Conservation (phyloP, 2,888 invertebrate species). For the Pseudoips prasinana region DNA sequence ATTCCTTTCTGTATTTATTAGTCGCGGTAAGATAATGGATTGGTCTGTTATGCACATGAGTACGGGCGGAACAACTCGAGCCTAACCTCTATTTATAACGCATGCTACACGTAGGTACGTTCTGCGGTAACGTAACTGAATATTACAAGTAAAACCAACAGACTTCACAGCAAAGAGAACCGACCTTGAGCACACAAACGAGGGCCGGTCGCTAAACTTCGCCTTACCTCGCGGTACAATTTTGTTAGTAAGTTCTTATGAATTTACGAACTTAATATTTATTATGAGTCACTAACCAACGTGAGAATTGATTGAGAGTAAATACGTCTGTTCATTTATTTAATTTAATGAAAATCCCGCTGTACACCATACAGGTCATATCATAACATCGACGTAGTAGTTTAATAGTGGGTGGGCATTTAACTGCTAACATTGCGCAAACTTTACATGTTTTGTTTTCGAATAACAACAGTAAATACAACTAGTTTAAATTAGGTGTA, state of each 20-base stretch:
- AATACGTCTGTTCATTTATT: no score
- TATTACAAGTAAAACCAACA: slow-evolving; percentile 68
- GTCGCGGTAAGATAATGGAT: slow-evolving; percentile 73
- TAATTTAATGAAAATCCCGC: no score
- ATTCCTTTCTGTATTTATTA: slow-evolving; percentile 76
- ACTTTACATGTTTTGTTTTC: no score
- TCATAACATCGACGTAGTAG: no score
- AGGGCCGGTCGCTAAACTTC: slow-evolving; percentile 37
- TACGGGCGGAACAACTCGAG: slow-evolving; percentile 61
- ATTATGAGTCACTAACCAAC: no score
- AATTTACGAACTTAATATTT: no score
- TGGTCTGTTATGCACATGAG: slow-evolving; percentile 65
- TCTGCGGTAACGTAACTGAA: slow-evolving; percentile 63
- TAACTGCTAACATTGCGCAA: no score
- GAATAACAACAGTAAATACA: no score
- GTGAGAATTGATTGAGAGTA: no score
- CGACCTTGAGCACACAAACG: slow-evolving; percentile 45
- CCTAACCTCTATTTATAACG: slow-evolving; percentile 72
- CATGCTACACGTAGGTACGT: slow-evolving; percentile 53
- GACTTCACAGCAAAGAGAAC: slow-evolving; percentile 46
- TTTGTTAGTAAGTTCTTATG: not conserved
- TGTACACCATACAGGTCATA: no score
- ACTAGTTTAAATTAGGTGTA: no score
- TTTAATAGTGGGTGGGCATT: no score
- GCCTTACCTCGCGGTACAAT: not conserved